Base-by-base conservation (phyloP, 2,797 vertebrate genomes). In the Typhlichthys eigenmanni region DNA sequence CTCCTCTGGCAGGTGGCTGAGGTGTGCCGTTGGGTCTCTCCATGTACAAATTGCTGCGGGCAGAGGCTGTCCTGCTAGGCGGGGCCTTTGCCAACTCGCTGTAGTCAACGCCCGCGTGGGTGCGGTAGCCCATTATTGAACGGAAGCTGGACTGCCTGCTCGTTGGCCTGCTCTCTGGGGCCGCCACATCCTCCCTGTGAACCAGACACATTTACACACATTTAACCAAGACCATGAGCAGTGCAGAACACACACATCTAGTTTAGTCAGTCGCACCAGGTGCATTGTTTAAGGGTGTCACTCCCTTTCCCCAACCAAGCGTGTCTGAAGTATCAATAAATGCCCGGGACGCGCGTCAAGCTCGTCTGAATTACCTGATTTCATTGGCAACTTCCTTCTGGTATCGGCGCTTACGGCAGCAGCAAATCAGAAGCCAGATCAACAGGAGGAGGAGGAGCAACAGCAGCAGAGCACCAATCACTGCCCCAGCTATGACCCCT, bases 371-470 rank as follows among this genome's bases (percentile, higher is more conserved):
- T 76, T 87, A 96, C 95, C 90, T 93, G 79, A 96, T 91, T 51
- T 95, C 94, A 56, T 93, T 93, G 32, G 91, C 89, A n/a, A 93
- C 72, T 85, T 95, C 92, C 69, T 87, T 89, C 75, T 92, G 80
- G 53, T 93, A 94, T 68, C 92, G 88, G 34, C 86, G 88, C 76
- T 93, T 94, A 16, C 89, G 88, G 89, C 93, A 96, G 82, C 94
- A 95, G 85, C 92, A 93, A 81, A 93, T 47, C 64, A 96, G 84
- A 0, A 94, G 93, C 92, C 94, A 95, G 85, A 96, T 90, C 85
- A 96, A 92, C 19, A 96, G 46, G 52, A 95, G 84, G 8, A 97
- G 91, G 13, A 96, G 90, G 13, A 93, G 90, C 56, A 96, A 72
- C 38, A 94, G 80, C 69, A 98, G 83, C 50, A 98, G 62, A 1